Evolutionary conservation across 1,140 invertebrate species (phyloP), one percentile per base, ranked within the genome.

Genomic region (Drosophila nebulosa): DNA sequence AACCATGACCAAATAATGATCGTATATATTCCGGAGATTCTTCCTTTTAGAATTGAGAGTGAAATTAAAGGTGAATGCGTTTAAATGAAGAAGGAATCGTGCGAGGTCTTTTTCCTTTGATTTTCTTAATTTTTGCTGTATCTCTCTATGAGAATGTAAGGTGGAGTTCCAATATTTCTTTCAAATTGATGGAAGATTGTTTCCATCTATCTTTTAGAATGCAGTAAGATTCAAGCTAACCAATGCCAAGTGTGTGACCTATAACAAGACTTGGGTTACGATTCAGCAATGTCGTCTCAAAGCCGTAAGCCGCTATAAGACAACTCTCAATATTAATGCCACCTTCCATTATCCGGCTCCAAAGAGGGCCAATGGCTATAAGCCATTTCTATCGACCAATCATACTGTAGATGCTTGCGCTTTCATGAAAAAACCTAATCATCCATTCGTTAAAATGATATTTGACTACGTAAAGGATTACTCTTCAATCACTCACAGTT

Each of bases 401-500:
- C 53, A n/a, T 0, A 73, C 36, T 0, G 5, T 69, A 10, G 51
- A 73, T 52, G 61, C 10, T 0, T 76, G 74, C 3, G 35, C 51
- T 1, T 72, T 72, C 42, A n/a, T 76, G 7, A 12, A 30, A 14
- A 42, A 7, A 7, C 36, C n/a, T 1, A 35, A 60, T 14, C 39
- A 73, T 21, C 65, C 46, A 0, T 14, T 36, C 1, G 18, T 46
- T 1, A 73, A 59, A 39, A 24, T 65, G 1, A 26, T 73, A 12
- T 64, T 5, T 3, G 1, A 56, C 1, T 27, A n/a, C n/a, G n/a
- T n/a, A n/a, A n/a, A n/a, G 69, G 0, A 1, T 74, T 0, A 60
- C 14, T 42, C 70, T 1, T 58, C 7, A 1, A 0, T 74, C 1
- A 69, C 69, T 42, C 74, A 77, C n/a, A 46, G 62, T 1, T 77